Conservation (phyloP, 2,797 vertebrate genomes). For the Balearica regulorum region DNA sequence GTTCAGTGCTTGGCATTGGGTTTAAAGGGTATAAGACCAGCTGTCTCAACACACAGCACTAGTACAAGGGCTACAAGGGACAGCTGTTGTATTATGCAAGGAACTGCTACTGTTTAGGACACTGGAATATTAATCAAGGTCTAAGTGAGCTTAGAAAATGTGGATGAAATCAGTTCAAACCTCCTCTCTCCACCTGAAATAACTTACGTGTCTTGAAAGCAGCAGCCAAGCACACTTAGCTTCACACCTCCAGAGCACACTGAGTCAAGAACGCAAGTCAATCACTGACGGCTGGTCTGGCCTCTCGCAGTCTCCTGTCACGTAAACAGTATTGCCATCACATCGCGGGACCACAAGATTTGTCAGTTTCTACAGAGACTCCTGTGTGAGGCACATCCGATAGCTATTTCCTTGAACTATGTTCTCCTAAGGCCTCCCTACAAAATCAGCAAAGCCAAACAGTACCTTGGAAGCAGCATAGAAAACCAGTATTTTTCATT, state of each 20-base stretch:
- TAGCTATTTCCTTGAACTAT: not conserved
- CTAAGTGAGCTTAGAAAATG: not conserved
- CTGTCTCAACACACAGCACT: not conserved
- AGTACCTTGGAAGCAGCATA: not conserved
- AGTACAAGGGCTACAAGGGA: not conserved
- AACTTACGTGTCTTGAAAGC: not conserved
- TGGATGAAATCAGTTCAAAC: not conserved
- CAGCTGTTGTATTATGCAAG: not conserved
- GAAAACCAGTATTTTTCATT: not conserved
- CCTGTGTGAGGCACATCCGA: accelerated
- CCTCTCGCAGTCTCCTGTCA: not conserved
- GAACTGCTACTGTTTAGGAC: not conserved
- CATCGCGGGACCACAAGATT: not conserved
- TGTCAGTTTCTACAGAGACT: not conserved
- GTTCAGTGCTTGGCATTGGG: not conserved
- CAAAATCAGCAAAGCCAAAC: not conserved
- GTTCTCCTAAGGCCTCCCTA: not conserved
- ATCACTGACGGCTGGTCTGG: not conserved
- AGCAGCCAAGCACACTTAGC: not conserved
- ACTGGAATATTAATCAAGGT: not conserved
- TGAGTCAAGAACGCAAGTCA: not conserved
- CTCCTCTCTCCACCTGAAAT: not conserved
- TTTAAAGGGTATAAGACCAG: not conserved
- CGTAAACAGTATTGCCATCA: not conserved
- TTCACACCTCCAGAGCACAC: not conserved